These are phyloP conservation scores for Egretta garzetta DNA, from an alignment of 2,113 vertebrate species.

Conservation along the genomic window DNA sequence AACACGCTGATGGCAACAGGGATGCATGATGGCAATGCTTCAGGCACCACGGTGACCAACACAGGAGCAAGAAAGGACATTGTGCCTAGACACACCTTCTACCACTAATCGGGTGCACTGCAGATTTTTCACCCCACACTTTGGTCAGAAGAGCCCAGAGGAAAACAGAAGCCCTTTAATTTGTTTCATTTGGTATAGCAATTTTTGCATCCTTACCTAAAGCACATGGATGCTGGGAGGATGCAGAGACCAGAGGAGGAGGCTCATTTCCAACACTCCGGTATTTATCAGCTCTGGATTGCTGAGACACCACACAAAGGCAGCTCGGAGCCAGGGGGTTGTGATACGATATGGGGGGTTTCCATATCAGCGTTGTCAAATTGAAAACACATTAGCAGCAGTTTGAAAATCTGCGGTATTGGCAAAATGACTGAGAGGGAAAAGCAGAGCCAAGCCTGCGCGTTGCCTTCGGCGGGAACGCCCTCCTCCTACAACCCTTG, in stretches of 20 bases:
- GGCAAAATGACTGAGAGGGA: constrained; percentile 64
- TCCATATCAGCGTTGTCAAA: background rate
- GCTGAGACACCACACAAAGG: background rate
- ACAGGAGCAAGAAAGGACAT: fast-evolving
- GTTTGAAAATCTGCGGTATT: background rate
- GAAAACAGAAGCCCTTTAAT: background rate
- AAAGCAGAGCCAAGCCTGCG: constrained; percentile 70
- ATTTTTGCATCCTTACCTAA: background rate
- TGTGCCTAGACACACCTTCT: background rate
- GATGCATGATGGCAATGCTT: background rate
- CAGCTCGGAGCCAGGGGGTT: background rate
- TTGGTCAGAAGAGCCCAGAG: background rate
- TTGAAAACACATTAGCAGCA: background rate
- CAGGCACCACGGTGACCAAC: background rate
- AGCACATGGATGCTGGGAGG: background rate
- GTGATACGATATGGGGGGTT: background rate
- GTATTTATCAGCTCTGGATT: background rate
- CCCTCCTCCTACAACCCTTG: fast-evolving
- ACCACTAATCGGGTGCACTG: fast-evolving
- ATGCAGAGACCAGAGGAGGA: background rate
- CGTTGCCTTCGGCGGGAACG: constrained; percentile 67
- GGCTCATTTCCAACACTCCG: background rate
- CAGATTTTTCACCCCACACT: background rate
- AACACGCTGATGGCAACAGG: background rate
- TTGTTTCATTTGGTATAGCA: background rate